Conservation (phyloP, 2,113 vertebrate species). For the Acrocephalus arundinaceus region DNA sequence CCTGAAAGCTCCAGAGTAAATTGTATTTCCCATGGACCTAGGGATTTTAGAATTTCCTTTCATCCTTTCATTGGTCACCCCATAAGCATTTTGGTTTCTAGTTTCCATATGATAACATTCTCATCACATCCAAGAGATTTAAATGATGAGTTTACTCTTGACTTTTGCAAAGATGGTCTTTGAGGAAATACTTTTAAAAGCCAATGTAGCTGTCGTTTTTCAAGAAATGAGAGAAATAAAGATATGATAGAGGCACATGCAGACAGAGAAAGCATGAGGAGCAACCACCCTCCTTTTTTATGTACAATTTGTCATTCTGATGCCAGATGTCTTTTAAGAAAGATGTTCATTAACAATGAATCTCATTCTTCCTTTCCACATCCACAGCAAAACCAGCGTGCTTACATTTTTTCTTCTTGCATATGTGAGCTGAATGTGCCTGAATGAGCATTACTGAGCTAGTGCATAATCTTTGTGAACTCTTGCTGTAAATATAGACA, state of each 20-base stretch:
- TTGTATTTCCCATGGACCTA: not conserved
- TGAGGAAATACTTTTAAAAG: not conserved
- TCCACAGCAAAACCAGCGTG: not conserved
- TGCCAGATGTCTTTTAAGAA: not conserved
- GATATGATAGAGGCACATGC: not conserved
- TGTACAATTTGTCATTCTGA: not conserved
- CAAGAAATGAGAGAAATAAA: not conserved
- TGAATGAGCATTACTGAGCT: not conserved
- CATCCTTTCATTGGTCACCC: not conserved
- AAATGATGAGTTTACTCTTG: not conserved
- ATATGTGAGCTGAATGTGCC: not conserved
- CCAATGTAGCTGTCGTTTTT: not conserved
- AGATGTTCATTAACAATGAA: not conserved
- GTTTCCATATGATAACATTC: not conserved
- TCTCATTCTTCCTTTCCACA: not conserved
- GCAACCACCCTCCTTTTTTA: not conserved
- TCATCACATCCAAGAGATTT: not conserved
- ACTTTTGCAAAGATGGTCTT: not conserved
- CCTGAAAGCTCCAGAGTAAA: not conserved
- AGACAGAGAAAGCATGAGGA: not conserved
- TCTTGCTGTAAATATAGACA: not conserved
- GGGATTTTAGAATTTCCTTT: not conserved
- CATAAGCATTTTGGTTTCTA: not conserved
- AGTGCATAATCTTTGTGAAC: not conserved
- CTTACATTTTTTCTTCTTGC: not conserved